A percentile compares a stretch with the other conserved stretches of the same genome.
Conservation (phyloP, 2,113 vertebrate genomes). For the Desmodus rotundus region DNA sequence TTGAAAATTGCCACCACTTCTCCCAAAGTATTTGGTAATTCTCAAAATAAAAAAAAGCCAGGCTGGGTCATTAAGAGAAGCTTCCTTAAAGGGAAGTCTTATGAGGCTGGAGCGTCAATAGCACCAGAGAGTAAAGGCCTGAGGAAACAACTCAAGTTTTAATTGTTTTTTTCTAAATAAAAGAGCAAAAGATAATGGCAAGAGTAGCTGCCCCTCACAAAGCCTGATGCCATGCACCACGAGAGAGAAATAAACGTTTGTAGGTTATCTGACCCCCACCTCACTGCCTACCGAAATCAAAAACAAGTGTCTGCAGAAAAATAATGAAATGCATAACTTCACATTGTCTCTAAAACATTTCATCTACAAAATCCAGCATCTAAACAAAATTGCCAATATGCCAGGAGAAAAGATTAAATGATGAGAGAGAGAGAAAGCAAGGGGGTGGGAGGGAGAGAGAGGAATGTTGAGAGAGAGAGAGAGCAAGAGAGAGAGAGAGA, state of each 20-base stretch:
- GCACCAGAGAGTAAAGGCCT: not conserved
- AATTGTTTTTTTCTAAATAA: not conserved
- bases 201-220: not conserved
- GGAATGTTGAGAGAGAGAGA: not conserved
- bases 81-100: not conserved
- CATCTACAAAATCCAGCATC: not conserved
- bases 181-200: not conserved
- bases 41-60: not conserved
- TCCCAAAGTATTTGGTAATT: not conserved
- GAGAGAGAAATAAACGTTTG: not conserved
- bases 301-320: not conserved
- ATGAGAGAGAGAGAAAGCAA: not conserved
- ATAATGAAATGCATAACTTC: not conserved
- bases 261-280: accelerated
- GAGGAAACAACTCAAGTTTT: not conserved
- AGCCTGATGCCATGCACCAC: not conserved
- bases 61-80: not conserved
- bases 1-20: not conserved
- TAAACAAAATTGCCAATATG: not conserved
- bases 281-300: not conserved
- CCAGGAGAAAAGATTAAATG: not conserved
- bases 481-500: not conserved
- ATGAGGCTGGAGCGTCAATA: not conserved
- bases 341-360: not conserved
- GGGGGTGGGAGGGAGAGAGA: not conserved